Evolutionary conservation across 2,113 vertebrate genomes (phyloP).

Genomic region (Chroicocephalus ridibundus): DNA sequence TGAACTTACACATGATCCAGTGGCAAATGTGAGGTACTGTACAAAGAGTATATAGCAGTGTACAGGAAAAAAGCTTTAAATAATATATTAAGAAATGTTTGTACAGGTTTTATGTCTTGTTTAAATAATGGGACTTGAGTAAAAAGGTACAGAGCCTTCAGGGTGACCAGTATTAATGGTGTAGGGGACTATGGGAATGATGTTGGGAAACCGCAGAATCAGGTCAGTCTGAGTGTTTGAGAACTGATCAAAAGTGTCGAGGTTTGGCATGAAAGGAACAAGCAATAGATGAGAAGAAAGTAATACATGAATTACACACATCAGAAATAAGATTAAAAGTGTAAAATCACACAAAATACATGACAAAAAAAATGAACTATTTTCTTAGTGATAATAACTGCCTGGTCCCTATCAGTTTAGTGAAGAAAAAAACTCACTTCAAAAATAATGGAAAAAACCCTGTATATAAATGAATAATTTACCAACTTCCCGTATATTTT

Average conservation of each 20-base stretch:
- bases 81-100: not conserved
- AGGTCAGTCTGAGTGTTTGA: not conserved
- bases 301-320: not conserved
- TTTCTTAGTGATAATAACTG: not conserved
- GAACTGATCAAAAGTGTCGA: fast-evolving
- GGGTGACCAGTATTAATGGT: not conserved
- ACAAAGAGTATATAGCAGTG: not conserved
- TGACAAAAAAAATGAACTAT: not conserved
- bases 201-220: not conserved
- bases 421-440: not conserved
- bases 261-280: not conserved
- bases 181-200: not conserved
- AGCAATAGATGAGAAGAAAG: not conserved
- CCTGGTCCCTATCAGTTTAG: not conserved
- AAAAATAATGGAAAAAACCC: not conserved
- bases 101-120: not conserved
- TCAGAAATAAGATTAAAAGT: not conserved
- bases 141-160: not conserved
- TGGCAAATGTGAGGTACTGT: conserved; percentile 93
- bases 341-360: not conserved
- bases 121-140: not conserved
- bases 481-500: not conserved
- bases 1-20: conserved; percentile 90
- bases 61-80: not conserved
- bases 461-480: not conserved